These are phyloP conservation scores for Aradus depressus DNA, from an alignment of 2,888 invertebrate species.

Conservation along the genomic window DNA sequence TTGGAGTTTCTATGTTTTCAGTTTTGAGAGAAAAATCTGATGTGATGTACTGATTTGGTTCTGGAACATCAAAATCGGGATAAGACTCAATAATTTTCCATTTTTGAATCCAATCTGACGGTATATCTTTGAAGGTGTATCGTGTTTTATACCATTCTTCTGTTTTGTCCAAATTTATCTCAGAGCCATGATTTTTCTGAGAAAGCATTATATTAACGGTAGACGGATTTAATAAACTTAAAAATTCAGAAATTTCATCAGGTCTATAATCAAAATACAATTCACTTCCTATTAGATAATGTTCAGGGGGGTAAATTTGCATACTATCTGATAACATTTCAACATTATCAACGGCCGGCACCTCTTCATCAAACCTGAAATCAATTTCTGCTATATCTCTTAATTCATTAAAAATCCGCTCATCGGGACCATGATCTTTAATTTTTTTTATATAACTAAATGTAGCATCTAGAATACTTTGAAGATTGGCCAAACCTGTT, in stretches of 20 bases:
- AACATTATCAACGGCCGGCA: conserved; percentile 62
- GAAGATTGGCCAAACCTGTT: conserved; percentile 57
- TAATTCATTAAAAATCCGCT: conserved; percentile 59
- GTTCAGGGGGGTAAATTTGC: conserved; percentile 66
- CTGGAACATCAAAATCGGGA: conserved; percentile 53
- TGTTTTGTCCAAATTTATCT: conserved; percentile 46
- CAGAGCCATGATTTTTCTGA: conserved; percentile 47
- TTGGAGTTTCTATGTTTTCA: conserved; percentile 35
- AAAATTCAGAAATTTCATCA: conserved; percentile 39
- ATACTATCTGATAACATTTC: conserved; percentile 64
- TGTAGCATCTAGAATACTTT: conserved; percentile 59
- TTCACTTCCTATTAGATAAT: conserved; percentile 65
- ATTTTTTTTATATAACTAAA: conserved; percentile 72
- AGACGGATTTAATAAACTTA: conserved; percentile 51
- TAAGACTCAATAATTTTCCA: conserved; percentile 50
- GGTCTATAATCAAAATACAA: conserved; percentile 68
- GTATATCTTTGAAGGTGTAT: conserved; percentile 55
- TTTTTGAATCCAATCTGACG: conserved; percentile 47
- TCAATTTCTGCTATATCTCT: conserved; percentile 62
- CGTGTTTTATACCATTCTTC: conserved; percentile 80
- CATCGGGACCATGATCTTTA: conserved; percentile 51
- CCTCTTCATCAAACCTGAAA: conserved; percentile 50
- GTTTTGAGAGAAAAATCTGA: conserved; percentile 53
- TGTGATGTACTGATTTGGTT: conserved; percentile 58
- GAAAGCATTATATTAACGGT: conserved; percentile 58